Conservation (phyloP, 1,140 invertebrate species). For the Drosophila virilis region DNA sequence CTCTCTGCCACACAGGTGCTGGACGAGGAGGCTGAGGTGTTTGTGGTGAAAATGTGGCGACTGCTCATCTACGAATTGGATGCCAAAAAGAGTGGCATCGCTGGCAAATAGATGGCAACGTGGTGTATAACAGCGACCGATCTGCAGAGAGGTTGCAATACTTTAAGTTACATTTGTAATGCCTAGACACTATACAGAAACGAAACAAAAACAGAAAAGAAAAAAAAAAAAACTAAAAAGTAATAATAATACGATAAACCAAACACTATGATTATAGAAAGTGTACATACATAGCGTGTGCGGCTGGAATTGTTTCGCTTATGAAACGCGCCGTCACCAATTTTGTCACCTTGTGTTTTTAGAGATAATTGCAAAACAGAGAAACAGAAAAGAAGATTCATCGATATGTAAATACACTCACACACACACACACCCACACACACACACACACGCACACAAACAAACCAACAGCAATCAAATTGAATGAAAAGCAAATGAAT, state of each 20-base stretch:
- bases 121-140: constrained; percentile 8
- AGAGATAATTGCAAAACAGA: constrained; percentile 50
- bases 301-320: constrained; percentile 27
- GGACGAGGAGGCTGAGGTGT: constrained; percentile 99
- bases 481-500: constrained; percentile 15
- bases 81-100: constrained; percentile 94
- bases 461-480: constrained; percentile 14
- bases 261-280: constrained; percentile 28
- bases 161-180: constrained; percentile 56
- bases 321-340: constrained; percentile 17
- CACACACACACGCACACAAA: constrained; percentile 7
- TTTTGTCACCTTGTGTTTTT: constrained; percentile 45
- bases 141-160: constrained; percentile 25
- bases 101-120: constrained; percentile 47
- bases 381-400: constrained; percentile 28
- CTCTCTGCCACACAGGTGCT: constrained; percentile 89
- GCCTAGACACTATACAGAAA: constrained; percentile 33
- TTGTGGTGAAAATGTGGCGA: constrained; percentile 99
- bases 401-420: constrained; percentile 69
- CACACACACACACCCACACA: constrained; percentile 3
- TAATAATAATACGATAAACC: constrained; percentile 17
- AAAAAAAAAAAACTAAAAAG: constrained; percentile 10
- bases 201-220: too few species aligned
- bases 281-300: constrained; percentile 36
- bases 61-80: constrained; percentile 99